Evolutionary conservation across 1,140 invertebrate species (phyloP).

Genomic region (Pantala flavescens): DNA sequence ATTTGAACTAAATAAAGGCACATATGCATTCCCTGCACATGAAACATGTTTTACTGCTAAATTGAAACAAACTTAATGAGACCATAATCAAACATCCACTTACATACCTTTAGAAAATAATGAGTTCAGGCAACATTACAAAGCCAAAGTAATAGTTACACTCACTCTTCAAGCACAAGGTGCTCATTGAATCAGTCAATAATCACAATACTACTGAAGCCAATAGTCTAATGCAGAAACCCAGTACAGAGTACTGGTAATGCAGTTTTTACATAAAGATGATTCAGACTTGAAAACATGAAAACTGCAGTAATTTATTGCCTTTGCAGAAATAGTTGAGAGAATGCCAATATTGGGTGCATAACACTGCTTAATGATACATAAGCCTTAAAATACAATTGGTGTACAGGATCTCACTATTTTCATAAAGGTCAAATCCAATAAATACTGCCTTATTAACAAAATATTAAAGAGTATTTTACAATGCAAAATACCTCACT

Average conservation of each 20-base stretch:
- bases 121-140: conserved; percentile 1
- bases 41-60: background rate
- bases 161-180: background rate
- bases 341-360: background rate
- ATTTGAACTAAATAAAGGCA: conserved; percentile 8
- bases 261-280: conserved; percentile 2
- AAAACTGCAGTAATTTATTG: conserved; percentile 4
- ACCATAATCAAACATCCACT: conserved; percentile 7
- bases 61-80: conserved; percentile 4
- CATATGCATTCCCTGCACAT: background rate
- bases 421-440: background rate
- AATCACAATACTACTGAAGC: conserved; percentile 3
- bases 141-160: conserved; percentile 7
- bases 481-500: background rate
- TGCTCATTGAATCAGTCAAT: background rate
- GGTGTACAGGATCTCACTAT: background rate
- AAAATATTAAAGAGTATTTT: conserved; percentile 2
- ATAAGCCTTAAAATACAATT: background rate
- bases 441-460: background rate
- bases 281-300: background rate
- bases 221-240: background rate
- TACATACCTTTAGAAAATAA: conserved; percentile 7
- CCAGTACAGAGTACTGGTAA: background rate
- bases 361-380: background rate
- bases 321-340: background rate